phyloP scores from a whole-genome alignment of 2,797 vertebrate genomes.

The Pogonophryne albipinna region DNA sequence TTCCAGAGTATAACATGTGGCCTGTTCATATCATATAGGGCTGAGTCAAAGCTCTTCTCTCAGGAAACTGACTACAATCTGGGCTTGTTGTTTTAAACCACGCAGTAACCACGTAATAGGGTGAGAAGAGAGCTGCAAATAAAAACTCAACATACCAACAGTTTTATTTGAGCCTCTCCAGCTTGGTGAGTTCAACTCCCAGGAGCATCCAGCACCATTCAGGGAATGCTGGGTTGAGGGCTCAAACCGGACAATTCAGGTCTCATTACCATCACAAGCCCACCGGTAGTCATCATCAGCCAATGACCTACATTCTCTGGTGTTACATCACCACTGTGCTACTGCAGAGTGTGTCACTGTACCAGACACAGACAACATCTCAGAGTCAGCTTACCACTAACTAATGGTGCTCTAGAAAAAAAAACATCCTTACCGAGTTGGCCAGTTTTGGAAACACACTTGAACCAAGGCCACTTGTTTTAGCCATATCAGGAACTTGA shows the following conservation, averaged over 20 bases:
- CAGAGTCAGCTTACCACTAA: constrained; percentile 57
- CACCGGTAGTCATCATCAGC: constrained; percentile 65
- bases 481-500: constrained; percentile 78
- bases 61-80: constrained; percentile 79
- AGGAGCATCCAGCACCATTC: constrained; percentile 69
- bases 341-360: constrained; percentile 71
- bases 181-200: constrained; percentile 60
- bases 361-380: constrained; percentile 68
- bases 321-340: constrained; percentile 78
- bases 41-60: constrained; percentile 74
- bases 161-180: constrained; percentile 64
- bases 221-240: constrained; percentile 78
- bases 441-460: constrained; percentile 64
- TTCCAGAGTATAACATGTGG: constrained; percentile 34
- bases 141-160: constrained; percentile 26
- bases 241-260: constrained; percentile 80
- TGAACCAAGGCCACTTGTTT: constrained; percentile 72
- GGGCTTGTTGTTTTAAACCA: constrained; percentile 54
- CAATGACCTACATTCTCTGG: constrained; percentile 77
- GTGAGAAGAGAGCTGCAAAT: constrained; percentile 24
- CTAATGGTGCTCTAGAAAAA: constrained; percentile 76
- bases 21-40: constrained; percentile 45
- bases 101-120: constrained; percentile 17
- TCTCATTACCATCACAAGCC: constrained; percentile 78
- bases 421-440: constrained; percentile 34